These are phyloP conservation scores for Mus pahari DNA, from an alignment of 2,113 vertebrate species.

Conservation along the genomic window DNA sequence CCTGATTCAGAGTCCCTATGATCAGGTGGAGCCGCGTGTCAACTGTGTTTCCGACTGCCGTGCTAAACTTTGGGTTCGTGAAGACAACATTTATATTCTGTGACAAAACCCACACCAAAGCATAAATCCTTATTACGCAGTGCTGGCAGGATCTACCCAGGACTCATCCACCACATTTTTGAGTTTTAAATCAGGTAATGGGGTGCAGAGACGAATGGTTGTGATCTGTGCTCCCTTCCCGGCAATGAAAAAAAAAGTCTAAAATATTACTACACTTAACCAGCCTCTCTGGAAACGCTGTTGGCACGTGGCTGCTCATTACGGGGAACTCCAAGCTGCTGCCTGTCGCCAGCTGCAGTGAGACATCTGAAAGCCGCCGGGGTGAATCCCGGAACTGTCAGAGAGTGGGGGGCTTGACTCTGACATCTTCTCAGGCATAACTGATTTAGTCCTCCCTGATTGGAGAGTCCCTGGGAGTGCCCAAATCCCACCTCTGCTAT, in stretches of 20 bases:
- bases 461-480: not conserved
- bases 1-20: not conserved
- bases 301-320: accelerated
- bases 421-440: not conserved
- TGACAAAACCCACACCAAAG: accelerated
- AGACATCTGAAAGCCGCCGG: accelerated
- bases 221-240: not conserved
- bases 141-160: not conserved
- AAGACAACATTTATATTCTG: not conserved
- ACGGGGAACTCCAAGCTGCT: accelerated
- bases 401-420: accelerated
- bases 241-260: not conserved
- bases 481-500: accelerated
- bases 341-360: not conserved
- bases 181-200: not conserved
- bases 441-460: not conserved
- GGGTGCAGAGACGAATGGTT: accelerated
- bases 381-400: accelerated
- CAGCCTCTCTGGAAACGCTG: accelerated
- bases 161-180: not conserved
- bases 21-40: accelerated
- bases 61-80: not conserved
- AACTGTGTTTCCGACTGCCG: not conserved
- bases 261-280: not conserved
- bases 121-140: not conserved